A percentile compares a stretch with the other conserved stretches of the same genome.
These are phyloP conservation scores for Trogon melanurus DNA, from an alignment of 2,113 vertebrate genomes.

Conservation along the genomic window DNA sequence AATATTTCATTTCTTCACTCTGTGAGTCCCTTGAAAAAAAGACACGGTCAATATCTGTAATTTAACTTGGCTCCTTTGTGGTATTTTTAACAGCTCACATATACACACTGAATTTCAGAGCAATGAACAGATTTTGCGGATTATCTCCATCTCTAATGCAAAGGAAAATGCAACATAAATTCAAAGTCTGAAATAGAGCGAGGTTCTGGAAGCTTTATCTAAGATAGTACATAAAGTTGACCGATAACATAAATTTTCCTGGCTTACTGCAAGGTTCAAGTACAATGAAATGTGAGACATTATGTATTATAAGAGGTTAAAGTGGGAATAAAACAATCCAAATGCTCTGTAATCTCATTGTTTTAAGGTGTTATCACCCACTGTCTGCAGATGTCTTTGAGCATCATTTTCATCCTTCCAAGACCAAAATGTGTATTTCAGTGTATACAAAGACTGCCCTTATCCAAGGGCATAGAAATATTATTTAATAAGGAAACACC, in stretches of 20 bases:
- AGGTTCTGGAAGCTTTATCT: background rate
- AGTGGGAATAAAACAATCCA: background rate
- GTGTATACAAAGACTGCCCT: background rate
- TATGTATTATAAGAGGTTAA: background rate
- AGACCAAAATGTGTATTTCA: background rate
- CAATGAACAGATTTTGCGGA: background rate
- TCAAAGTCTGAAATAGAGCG: background rate
- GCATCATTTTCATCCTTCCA: background rate
- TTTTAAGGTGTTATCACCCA: background rate
- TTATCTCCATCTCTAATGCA: background rate
- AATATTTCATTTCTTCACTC: background rate
- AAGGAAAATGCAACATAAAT: background rate
- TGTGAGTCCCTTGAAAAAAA: background rate
- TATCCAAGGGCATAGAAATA: background rate
- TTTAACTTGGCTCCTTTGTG: background rate
- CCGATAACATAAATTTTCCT: background rate
- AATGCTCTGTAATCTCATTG: background rate
- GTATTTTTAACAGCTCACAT: background rate
- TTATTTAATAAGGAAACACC: background rate
- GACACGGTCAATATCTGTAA: background rate
- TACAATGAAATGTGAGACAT: background rate
- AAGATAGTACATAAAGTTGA: background rate
- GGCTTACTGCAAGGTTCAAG: background rate
- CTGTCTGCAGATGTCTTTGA: background rate
- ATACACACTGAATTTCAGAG: background rate